phyloP scores from a whole-genome alignment of 2,888 invertebrate genomes.

The Steinernema carpocapsae region DNA sequence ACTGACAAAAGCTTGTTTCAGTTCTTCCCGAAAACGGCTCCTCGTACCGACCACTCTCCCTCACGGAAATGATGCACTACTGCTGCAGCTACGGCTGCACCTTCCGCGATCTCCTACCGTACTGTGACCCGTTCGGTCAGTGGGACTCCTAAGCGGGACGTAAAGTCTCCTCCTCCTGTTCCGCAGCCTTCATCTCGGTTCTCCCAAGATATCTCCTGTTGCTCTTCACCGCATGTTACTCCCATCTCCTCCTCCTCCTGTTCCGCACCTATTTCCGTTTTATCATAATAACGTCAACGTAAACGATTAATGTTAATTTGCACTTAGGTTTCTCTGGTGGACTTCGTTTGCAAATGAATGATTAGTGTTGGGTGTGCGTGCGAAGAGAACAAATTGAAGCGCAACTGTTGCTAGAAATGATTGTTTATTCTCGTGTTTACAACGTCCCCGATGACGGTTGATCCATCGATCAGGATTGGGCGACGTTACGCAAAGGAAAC shows the following conservation, averaged over 20 bases:
- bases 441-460: conserved; percentile 9
- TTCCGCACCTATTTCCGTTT: too few species aligned
- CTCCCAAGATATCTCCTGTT: too few species aligned
- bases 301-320: conserved; percentile 20
- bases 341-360: conserved; percentile 21
- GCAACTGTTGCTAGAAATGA: background rate
- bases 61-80: conserved; percentile 53
- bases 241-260: background rate
- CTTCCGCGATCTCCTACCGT: conserved; percentile 47
- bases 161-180: conserved; percentile 5
- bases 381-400: background rate
- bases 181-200: background rate
- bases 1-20: background rate
- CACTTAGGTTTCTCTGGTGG: background rate
- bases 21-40: conserved; percentile 18
- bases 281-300: too few species aligned
- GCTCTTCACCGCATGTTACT: background rate
- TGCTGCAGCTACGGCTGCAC: conserved; percentile 50
- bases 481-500: too few species aligned
- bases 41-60: conserved; percentile 44
- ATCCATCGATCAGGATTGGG: background rate
- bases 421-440: conserved; percentile 26
- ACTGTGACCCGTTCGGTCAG: conserved; percentile 48
- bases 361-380: conserved; percentile 24
- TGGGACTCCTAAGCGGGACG: conserved; percentile 43